Percentiles rank a stretch among this genome's conserved stretches.
Evolutionary conservation across 2,888 invertebrate genomes (phyloP).

Genomic region (Ashinkailepas kermadecensis): DNA sequence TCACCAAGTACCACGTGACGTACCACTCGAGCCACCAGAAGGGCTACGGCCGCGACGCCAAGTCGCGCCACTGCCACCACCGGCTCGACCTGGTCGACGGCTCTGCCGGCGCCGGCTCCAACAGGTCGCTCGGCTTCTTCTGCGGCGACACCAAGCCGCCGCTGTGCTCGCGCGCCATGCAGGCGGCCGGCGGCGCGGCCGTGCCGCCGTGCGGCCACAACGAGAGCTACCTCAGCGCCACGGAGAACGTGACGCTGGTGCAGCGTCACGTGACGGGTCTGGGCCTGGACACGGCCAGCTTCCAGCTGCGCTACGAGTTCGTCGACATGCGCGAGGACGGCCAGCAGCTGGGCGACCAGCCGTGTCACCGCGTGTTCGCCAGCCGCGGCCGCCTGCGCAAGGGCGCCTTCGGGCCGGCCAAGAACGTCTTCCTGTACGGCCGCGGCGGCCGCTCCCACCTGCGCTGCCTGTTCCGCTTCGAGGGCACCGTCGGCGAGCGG

Average conservation of each 20-base stretch:
- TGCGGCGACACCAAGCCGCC: constrained; percentile 36
- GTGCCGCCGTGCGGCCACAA: constrained; percentile 31
- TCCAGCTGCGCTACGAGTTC: constrained; percentile 72
- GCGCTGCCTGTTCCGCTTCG: constrained; percentile 67
- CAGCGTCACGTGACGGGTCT: constrained; percentile 36
- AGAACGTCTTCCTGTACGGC: constrained; percentile 73
- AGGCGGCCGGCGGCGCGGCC: constrained; percentile 22
- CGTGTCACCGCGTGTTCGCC: constrained; percentile 35
- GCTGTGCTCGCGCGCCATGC: constrained; percentile 36
- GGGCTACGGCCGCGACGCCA: constrained; percentile 36
- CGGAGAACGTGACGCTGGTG: constrained; percentile 29
- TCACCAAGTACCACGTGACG: constrained; percentile 67
- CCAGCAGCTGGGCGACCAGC: constrained; percentile 32
- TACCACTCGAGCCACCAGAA: constrained; percentile 21
- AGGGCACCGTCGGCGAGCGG: constrained; percentile 53
- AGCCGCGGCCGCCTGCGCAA: constrained; percentile 26
- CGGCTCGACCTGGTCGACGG: constrained; percentile 69
- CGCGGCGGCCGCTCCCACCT: constrained; percentile 69
- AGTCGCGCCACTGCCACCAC: constrained; percentile 56
- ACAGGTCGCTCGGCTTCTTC: constrained; percentile 26
- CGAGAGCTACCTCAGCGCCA: constrained; percentile 33
- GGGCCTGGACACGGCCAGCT: constrained; percentile 40
- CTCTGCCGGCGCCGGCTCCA: constrained; percentile 43
- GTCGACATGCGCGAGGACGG: constrained; percentile 50
- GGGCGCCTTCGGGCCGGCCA: constrained; percentile 52